Evolutionary conservation across 2,888 invertebrate genomes (phyloP).

Genomic region (Oscheius myriophilus): DNA sequence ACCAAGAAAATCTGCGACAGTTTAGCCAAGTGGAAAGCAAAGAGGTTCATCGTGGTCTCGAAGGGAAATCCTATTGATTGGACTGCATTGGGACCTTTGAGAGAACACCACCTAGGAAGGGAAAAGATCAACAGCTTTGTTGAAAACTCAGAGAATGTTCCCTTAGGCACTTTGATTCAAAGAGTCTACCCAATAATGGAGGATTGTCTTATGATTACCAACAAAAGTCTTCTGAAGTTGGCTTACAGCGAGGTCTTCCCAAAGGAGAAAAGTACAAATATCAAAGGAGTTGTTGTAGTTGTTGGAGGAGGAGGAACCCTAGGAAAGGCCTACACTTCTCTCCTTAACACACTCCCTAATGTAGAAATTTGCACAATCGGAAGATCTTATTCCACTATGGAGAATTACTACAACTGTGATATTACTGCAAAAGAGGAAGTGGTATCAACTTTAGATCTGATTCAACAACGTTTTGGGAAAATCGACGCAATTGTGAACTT

Average conservation of each 20-base stretch:
- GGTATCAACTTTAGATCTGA: neutral
- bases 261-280: neutral
- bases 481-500: slow-evolving; percentile 38
- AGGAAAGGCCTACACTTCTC: slow-evolving; percentile 24
- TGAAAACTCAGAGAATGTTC: slow-evolving; percentile 30
- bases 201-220: neutral
- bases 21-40: neutral
- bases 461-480: neutral
- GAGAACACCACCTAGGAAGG: slow-evolving; percentile 9
- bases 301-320: slow-evolving; percentile 33
- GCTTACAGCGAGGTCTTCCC: neutral
- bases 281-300: slow-evolving; percentile 24
- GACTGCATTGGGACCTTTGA: slow-evolving; percentile 16
- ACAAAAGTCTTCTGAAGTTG: neutral
- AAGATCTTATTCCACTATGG: slow-evolving; percentile 3
- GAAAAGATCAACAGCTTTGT: slow-evolving; percentile 21
- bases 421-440: slow-evolving; percentile 11
- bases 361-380: slow-evolving; percentile 17
- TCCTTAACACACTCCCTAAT: slow-evolving; percentile 9
- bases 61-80: slow-evolving; percentile 5
- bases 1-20: neutral
- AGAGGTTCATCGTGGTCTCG: neutral
- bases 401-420: slow-evolving; percentile 2
- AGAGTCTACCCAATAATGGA: neutral
- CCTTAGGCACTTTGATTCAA: slow-evolving; percentile 2